A percentile compares a stretch with the other conserved stretches of the same genome.
Evolutionary conservation across 2,797 vertebrate genomes (phyloP).

Genomic region (Muraenolepis orangiensis): DNA sequence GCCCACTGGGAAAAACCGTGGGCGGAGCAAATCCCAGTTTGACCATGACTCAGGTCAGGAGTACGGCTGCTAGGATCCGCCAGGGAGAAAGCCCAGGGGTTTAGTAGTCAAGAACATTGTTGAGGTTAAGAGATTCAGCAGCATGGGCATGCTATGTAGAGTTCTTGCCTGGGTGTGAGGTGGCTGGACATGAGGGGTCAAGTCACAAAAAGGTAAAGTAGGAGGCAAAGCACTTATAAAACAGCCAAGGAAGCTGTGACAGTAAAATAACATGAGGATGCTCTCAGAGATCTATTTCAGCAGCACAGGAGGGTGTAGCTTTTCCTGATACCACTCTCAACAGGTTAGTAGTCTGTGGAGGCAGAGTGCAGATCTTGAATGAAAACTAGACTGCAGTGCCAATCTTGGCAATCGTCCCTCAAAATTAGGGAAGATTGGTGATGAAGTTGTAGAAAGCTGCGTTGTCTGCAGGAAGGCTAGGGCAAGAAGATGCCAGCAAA

Average conservation of each 20-base stretch:
- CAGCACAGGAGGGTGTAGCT: conserved; percentile 5
- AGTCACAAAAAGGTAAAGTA: neutral
- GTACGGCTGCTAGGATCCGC: too few relatives aligned
- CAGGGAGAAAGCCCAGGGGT: too few relatives aligned
- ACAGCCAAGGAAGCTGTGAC: too few relatives aligned
- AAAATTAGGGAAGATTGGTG: conserved; percentile 14
- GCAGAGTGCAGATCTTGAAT: conserved; percentile 24
- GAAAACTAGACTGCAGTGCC: neutral
- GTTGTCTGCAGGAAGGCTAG: conserved; percentile 10
- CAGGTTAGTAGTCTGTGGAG: conserved; percentile 13
- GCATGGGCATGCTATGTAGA: neutral
- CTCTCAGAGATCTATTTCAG: conserved; percentile 1
- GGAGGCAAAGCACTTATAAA: too few relatives aligned
- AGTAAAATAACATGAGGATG: conserved; percentile 1
- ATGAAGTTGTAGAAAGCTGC: conserved; percentile 11
- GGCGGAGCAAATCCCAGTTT: too few relatives aligned
- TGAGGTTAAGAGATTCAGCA: conserved; percentile 14
- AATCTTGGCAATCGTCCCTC: conserved; percentile 1
- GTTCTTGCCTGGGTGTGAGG: conserved; percentile 23
- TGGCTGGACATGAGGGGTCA: neutral
- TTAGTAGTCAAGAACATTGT: conserved; percentile 2
- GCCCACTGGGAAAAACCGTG: too few relatives aligned
- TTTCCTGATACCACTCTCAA: conserved; percentile 16
- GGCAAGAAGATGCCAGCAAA: neutral
- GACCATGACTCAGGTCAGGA: neutral